Base-by-base conservation (phyloP, 2,113 vertebrate species). In the Cinclus mexicanus region DNA sequence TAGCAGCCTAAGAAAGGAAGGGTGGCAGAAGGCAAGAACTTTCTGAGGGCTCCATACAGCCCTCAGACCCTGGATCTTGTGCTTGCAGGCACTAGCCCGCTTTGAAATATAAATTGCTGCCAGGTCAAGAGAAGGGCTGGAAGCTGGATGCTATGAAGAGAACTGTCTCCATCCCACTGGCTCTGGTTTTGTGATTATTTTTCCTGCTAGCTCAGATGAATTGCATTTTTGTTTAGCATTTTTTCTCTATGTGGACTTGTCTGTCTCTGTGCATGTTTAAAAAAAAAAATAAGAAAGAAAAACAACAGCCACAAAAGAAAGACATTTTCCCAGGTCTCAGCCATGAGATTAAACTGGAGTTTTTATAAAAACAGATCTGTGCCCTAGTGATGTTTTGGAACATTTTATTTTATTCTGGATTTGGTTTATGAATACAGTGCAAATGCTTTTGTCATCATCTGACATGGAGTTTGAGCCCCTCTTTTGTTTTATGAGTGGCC, bases 261-360 rank as follows among this genome's bases (percentile, higher is more conserved):
- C 47, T 90, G 79, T 69, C 68, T 95, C 90, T 94, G 69, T 83
- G 92, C 78, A 47, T 93, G 70, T 89, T 37, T 92, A n/a, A 70
- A 29, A 63, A 17, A n/a, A 35, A 64, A 42, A 31, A 55, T 24
- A 69, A 23, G 37, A 64, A 81, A 74, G 47, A 75, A 41, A 72
- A 53, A 46, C n/a, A 85, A 70, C 60, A 82, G 28, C 26, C 56
- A 78, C 46, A 63, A 90, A 85, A 68, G 41, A 83, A 83, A 89
- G 26, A 67, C 71, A 42, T 95, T 96, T 96, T 91, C 79, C 91
- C 93, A 96, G 88, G 72, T 97, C 95, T 97, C 97, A 96, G 64
- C 95, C 95, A 96, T 91, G 94, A 97, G 96, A 97, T 97, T 98
- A 97, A 97, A 98, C 95, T 95, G 92, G 97, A 97, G 89, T 97